Evolutionary conservation across 1,140 invertebrate species (phyloP).

Genomic region (Macrostomum lignano): DNA sequence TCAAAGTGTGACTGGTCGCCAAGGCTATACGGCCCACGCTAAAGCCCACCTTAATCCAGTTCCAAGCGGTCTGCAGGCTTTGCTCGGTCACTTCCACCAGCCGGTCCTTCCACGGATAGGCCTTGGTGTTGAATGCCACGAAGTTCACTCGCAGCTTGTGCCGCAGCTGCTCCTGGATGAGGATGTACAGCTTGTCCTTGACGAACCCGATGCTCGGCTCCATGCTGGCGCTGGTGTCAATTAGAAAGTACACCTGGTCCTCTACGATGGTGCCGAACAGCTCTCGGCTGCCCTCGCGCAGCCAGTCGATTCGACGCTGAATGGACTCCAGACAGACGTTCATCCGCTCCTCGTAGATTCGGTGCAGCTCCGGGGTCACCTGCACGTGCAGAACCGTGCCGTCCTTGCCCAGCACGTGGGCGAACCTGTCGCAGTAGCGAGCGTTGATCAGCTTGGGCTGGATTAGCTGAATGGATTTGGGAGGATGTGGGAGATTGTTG

Average conservation of each 20-base stretch:
- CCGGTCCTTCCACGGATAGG: slow-evolving; percentile 17
- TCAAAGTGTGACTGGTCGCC: too few relatives aligned
- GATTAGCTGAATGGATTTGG: slow-evolving; percentile 7
- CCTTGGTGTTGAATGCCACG: slow-evolving; percentile 18
- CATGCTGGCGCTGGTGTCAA: slow-evolving; percentile 26
- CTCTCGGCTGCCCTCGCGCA: slow-evolving; percentile 22
- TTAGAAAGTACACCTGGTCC: slow-evolving; percentile 22
- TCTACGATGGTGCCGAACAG: slow-evolving; percentile 27
- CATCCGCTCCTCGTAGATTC: slow-evolving; percentile 19
- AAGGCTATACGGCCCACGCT: too few relatives aligned
- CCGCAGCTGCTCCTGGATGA: slow-evolving; percentile 27
- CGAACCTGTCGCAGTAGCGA: slow-evolving; percentile 24
- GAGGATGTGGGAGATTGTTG: neutral
- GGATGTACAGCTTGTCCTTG: slow-evolving; percentile 21
- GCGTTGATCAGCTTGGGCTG: slow-evolving; percentile 16
- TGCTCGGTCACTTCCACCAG: slow-evolving; percentile 20
- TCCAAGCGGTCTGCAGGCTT: slow-evolving; percentile 16
- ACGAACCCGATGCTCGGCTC: slow-evolving; percentile 21
- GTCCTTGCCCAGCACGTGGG: slow-evolving; percentile 23
- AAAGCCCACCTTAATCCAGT: slow-evolving; percentile 25
- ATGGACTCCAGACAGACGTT: slow-evolving; percentile 12
- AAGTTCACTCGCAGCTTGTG: slow-evolving; percentile 25
- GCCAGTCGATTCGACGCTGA: slow-evolving; percentile 13
- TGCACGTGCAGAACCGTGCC: slow-evolving; percentile 24
- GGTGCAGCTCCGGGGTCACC: slow-evolving; percentile 21